Percentiles rank a stretch among this genome's conserved stretches.
phyloP scores from a whole-genome alignment of 2,888 invertebrate species.

The Cepaea hortensis region DNA sequence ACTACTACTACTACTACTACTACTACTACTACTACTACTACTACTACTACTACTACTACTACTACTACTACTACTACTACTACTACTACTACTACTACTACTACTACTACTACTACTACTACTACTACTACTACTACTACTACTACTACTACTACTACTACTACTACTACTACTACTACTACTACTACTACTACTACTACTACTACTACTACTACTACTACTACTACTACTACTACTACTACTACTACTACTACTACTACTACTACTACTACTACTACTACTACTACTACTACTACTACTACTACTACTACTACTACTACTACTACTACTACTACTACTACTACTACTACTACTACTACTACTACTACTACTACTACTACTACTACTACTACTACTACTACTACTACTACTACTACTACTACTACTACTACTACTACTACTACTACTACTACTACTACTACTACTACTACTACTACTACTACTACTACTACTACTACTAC shows the following conservation, averaged over 20 bases:
- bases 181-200: background rate
- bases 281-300: conserved; percentile 37
- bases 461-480: conserved; percentile 31
- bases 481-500: conserved; percentile 29
- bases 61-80: background rate
- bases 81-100: conserved; percentile 33
- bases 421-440: conserved; percentile 24
- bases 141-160: conserved; percentile 32
- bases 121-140: conserved; percentile 34
- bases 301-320: conserved; percentile 37
- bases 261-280: conserved; percentile 35
- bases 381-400: conserved; percentile 5
- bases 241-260: conserved; percentile 33
- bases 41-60: conserved; percentile 32
- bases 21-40: conserved; percentile 37
- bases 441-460: conserved; percentile 20
- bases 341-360: conserved; percentile 11
- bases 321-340: conserved; percentile 33
- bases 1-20: conserved; percentile 35
- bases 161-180: conserved; percentile 36
- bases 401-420: conserved; percentile 25
- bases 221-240: conserved; percentile 37
- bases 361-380: conserved; percentile 1
- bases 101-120: conserved; percentile 37
- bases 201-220: conserved; percentile 37